Base-by-base conservation (phyloP, 2,113 vertebrate species). In the Salvator merianae region DNA sequence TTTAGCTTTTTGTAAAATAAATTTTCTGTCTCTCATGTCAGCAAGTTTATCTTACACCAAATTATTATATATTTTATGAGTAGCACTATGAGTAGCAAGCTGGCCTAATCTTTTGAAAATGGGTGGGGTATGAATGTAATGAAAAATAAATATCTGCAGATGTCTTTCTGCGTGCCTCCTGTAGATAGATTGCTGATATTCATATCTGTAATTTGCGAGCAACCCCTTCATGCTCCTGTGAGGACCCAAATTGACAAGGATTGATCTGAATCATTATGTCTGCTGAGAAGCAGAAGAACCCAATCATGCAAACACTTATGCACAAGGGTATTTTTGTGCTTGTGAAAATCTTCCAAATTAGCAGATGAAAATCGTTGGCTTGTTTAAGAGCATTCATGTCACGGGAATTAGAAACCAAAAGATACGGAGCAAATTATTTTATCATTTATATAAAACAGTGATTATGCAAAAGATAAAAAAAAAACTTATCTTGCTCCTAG, bases 211-310 rank as follows among this genome's bases (percentile, higher is more conserved):
- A 85, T 85, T 85, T 85, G 55, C 55, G 50, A 73, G 83, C 68
- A 79, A 79, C 59, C 69, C 38, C 32, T 84, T 50, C 77, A 78
- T 50, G 68, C 38, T 84, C 83, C 83, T 85, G 32, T 85, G 83
- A 79, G 83, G 70, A 36, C 77, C 55, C 83, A 85, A 85, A 79
- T 85, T 79, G 83, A 85, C 83, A 85, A 79, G 77, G 83, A 85
- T 85, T 79, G 77, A 85, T 85, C 77, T 73, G 77, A 73, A 73
- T 85, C 77, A 85, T 85, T 79, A 85, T 53, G 69, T 73, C 77
- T 85, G 55, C 77, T 85, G 69, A 85, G 83, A 85, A 85, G 81
- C 81, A 62, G 55, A 73, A 72, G 83, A 63, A 62, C 55, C 83
- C 59, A 79, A 73, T 85, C 77, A 72, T 73, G 69, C 83, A 73